These are phyloP conservation scores for Noctua pronuba DNA, from an alignment of 2,888 invertebrate species.

Conservation along the genomic window DNA sequence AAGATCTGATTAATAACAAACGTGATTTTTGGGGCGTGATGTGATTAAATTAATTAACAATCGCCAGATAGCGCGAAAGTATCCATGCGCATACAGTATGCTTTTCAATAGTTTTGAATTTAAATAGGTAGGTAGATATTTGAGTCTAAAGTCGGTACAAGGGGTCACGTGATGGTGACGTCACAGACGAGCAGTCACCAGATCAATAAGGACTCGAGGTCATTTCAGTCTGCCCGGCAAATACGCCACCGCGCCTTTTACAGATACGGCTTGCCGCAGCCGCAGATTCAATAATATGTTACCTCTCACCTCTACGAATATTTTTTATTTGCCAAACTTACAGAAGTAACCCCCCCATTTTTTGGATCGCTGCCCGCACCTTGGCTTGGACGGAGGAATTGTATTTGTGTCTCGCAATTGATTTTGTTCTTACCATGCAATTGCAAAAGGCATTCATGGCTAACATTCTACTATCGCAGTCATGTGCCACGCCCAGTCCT, in stretches of 20 bases:
- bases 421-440: constrained; percentile 35
- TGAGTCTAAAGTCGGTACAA: constrained; percentile 64
- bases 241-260: constrained; percentile 75
- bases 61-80: neutral
- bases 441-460: constrained; percentile 33
- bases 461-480: constrained; percentile 33
- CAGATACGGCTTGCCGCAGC: constrained; percentile 60
- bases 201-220: constrained; percentile 88
- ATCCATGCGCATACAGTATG: too few species aligned
- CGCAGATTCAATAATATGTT: constrained; percentile 55
- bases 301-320: constrained; percentile 61
- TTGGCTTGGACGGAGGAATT: constrained; percentile 26
- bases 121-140: constrained; percentile 28
- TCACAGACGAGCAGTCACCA: constrained; percentile 82
- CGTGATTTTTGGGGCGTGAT: neutral
- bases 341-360: constrained; percentile 44
- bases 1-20: neutral
- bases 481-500: constrained; percentile 51
- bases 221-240: constrained; percentile 80
- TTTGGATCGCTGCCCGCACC: constrained; percentile 44
- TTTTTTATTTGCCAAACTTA: constrained; percentile 41
- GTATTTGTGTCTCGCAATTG: constrained; percentile 35
- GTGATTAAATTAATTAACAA: neutral
- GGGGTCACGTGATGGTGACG: constrained; percentile 80
- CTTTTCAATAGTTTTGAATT: neutral